Conservation (phyloP, 1,140 invertebrate species). For the Monomorium pharaonis region DNA sequence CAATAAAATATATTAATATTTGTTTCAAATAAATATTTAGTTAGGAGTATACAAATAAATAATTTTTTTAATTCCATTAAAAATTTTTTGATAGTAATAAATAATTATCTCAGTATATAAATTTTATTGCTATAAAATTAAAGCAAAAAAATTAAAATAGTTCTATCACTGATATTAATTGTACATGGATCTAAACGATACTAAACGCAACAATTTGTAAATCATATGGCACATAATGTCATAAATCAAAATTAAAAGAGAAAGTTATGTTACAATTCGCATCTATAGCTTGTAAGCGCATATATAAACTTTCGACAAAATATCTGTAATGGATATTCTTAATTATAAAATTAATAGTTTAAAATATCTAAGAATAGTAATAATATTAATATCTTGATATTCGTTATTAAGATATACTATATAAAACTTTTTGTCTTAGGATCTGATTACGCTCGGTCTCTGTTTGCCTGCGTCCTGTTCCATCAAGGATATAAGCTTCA, state of each 20-base stretch:
- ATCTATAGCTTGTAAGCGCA: background rate
- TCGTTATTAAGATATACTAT: background rate
- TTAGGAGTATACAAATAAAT: no score
- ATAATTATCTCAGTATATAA: no score
- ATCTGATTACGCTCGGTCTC: constrained; percentile 78
- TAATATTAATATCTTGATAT: background rate
- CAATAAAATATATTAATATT: no score
- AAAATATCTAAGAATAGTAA: background rate
- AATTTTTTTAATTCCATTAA: no score
- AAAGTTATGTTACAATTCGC: constrained; percentile 2
- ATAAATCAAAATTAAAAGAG: constrained; percentile 5
- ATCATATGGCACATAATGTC: background rate
- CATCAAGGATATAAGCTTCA: constrained; percentile 62
- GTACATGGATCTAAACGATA: background rate
- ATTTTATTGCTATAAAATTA: background rate
- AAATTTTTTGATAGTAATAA: no score
- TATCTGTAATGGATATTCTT: background rate
- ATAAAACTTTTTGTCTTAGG: constrained; percentile 62
- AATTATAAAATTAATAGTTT: background rate
- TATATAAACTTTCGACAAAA: background rate
- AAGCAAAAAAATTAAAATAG: background rate
- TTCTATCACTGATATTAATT: background rate
- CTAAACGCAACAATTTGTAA: background rate
- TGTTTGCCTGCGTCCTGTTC: constrained; percentile 81
- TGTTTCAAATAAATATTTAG: no score